These are phyloP conservation scores for Melanargia galathea DNA, from an alignment of 2,888 invertebrate genomes.

Conservation along the genomic window DNA sequence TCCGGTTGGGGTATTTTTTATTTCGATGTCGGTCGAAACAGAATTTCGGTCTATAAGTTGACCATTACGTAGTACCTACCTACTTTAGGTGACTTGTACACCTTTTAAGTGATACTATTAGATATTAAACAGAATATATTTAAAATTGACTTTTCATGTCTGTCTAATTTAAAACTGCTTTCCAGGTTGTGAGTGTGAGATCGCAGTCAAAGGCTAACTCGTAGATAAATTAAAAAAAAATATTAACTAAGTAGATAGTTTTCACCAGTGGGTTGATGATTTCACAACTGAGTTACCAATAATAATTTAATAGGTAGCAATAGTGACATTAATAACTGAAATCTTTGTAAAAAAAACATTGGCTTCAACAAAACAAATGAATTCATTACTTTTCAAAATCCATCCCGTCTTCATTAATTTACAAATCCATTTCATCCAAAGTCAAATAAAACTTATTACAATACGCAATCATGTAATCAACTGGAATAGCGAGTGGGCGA, in stretches of 20 bases:
- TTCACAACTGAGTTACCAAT: too few relatives aligned
- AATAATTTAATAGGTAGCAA: too few relatives aligned
- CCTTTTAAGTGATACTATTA: background rate
- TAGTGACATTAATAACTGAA: too few relatives aligned
- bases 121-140: background rate
- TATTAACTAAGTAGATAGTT: too few relatives aligned
- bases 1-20: constrained; percentile 22
- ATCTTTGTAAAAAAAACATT: background rate
- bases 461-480: constrained; percentile 15
- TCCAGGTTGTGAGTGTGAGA: too few relatives aligned
- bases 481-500: constrained; percentile 12
- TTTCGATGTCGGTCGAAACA: constrained; percentile 2
- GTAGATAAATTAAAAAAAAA: too few relatives aligned
- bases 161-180: too few relatives aligned
- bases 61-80: background rate
- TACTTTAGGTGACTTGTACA: background rate
- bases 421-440: background rate
- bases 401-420: constrained; percentile 7
- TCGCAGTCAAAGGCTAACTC: too few relatives aligned
- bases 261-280: too few relatives aligned
- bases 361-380: background rate
- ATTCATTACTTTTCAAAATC: constrained; percentile 6
- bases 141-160: too few relatives aligned
- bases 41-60: constrained; percentile 1
- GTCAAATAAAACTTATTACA: constrained; percentile 19